Evolutionary conservation across 37 sponge, comb jelly and placozoan species (phyloP), one percentile per base, ranked within the genome.

Genomic region (Geodia barretti): DNA sequence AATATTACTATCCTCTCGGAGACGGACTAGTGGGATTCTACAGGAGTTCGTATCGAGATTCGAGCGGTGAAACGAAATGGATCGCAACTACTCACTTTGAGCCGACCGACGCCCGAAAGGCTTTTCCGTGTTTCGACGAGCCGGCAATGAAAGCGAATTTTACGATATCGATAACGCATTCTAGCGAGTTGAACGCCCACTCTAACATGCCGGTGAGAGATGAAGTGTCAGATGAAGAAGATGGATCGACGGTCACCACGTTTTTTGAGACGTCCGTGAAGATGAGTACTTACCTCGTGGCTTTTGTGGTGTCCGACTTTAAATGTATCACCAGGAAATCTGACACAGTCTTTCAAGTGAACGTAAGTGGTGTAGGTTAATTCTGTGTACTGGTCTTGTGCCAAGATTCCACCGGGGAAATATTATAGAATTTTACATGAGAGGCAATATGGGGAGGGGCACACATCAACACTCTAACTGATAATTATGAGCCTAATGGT

Each of bases 61-160:
- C 70, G 7, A 30, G 39, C 36, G 93, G 91, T 31, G 38, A 77
- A 9, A 78, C n/a, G 40, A 70, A 68, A 0, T 74, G 62, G 29
- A 60, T 95, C 11, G 98, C 93, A 3, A 93, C 94, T 31, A 98
- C 99, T 17, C 96, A 98, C 86, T 95, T 98, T 79, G 99, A 98
- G 41, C 84, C 99, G 9, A 96, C 96, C 14, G 87, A 86, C 81
- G 99, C 99, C n/a, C 74, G 99, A 9, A 81, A 40, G 61, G 99
- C 99, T 26, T 98, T 98, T 64, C 99, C 96, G 26, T 98, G 99
- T 75, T 98, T 98, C 73, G 99, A 98, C 61, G 99, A 98, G 73
- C 99, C 99, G 40, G 80, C 74, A 2, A 62, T 96, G 68, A 98
- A 98, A 80, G 96, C 99, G 24, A 88, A 81, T 58, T 98, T 98